These are phyloP conservation scores for Rissa tridactyla DNA, from an alignment of 2,113 vertebrate species.

Conservation along the genomic window DNA sequence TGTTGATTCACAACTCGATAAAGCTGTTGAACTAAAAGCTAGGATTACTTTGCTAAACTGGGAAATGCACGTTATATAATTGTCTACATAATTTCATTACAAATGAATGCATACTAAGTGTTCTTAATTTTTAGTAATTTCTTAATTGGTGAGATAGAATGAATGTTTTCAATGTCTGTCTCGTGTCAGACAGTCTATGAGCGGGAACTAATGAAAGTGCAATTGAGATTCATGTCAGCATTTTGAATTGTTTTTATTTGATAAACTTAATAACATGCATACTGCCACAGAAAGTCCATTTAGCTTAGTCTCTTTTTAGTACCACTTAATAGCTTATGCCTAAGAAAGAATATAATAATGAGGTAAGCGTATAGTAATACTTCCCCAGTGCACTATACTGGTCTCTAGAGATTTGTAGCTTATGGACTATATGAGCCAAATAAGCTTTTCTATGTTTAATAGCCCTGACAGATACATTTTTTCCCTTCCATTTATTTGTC, in stretches of 20 bases:
- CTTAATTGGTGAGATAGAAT: not conserved
- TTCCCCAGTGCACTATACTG: not conserved
- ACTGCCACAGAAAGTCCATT: not conserved
- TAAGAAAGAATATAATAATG: not conserved
- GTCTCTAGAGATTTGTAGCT: not conserved
- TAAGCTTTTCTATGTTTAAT: slow-evolving; percentile 22
- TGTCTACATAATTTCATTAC: not conserved
- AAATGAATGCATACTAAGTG: not conserved
- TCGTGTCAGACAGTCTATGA: not conserved
- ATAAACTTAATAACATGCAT: not conserved
- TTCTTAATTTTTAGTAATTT: not conserved
- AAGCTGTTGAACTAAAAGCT: not conserved
- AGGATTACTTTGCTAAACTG: not conserved
- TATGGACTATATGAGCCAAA: not conserved
- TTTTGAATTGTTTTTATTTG: not conserved
- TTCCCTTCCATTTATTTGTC: not conserved
- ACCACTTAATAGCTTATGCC: not conserved
- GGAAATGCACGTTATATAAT: not conserved
- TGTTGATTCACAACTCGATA: not conserved
- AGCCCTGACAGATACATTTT: not conserved
- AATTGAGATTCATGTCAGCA: not conserved
- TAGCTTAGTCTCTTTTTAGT: not conserved
- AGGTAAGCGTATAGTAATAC: not conserved
- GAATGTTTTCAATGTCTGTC: not conserved
- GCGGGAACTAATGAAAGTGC: not conserved